Conservation (phyloP, 64 coral and sea anemone species). For the Pachyseris speciosa region DNA sequence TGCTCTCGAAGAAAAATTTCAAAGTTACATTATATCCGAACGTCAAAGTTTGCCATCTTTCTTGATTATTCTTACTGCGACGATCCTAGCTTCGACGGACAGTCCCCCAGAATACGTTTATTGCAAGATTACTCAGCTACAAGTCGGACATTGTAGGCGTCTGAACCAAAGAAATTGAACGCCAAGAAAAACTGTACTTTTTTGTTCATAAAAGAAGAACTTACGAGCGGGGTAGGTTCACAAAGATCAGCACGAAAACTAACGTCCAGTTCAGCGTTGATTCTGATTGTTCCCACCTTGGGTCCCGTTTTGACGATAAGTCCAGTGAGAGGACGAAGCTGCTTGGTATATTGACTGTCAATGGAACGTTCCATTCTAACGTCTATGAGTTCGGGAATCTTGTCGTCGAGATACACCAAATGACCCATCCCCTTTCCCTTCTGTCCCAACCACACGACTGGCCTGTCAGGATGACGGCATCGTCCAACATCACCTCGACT, state of each 20-base stretch:
- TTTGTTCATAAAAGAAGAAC: slow-evolving; percentile 1
- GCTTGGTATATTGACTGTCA: neutral
- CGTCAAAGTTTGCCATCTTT: too few relatives aligned
- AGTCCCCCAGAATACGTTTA: too few relatives aligned
- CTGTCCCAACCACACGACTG: slow-evolving; percentile 69
- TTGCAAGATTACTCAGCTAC: neutral
- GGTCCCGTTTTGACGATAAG: slow-evolving; percentile 28
- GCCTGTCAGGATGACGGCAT: slow-evolving; percentile 75
- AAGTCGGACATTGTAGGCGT: slow-evolving; percentile 68
- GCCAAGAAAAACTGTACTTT: slow-evolving; percentile 73
- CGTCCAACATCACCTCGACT: slow-evolving; percentile 67
- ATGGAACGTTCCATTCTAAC: slow-evolving; percentile 28
- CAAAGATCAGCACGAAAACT: slow-evolving; percentile 76
- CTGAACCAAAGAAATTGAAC: slow-evolving; percentile 75
- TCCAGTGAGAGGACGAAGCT: slow-evolving; percentile 43
- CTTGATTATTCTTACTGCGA: too few relatives aligned
- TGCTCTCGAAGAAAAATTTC: too few relatives aligned
- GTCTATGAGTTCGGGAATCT: neutral
- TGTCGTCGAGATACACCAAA: slow-evolving; percentile 44
- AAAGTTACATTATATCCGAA: too few relatives aligned
- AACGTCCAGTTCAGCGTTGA: slow-evolving; percentile 21
- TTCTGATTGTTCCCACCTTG: slow-evolving; percentile 63
- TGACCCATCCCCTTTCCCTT: slow-evolving; percentile 47
- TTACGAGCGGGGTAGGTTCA: slow-evolving; percentile 43
- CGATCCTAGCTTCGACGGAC: too few relatives aligned